Conservation (phyloP, 2,797 vertebrate genomes). For the Pogonophryne albipinna region DNA sequence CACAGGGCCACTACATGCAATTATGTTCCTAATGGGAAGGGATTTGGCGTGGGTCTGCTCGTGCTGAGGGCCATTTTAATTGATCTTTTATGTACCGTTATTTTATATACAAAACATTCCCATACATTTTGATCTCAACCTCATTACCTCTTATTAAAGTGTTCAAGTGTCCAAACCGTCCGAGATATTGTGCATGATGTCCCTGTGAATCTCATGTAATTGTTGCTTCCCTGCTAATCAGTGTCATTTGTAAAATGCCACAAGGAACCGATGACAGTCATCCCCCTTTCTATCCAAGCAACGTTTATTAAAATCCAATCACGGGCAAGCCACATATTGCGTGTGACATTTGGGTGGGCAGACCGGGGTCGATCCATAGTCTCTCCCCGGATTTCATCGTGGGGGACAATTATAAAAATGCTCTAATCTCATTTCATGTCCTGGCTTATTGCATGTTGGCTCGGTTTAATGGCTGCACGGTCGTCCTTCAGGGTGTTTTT, state of each 20-base stretch:
- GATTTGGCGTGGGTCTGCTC: too few relatives aligned
- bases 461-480: slow-evolving; percentile 11
- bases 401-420: slow-evolving; percentile 38
- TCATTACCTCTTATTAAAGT: background rate
- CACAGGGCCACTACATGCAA: too few relatives aligned
- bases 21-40: too few relatives aligned
- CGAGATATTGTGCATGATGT: background rate
- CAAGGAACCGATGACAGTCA: slow-evolving; percentile 36
- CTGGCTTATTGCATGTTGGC: slow-evolving; percentile 20
- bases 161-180: background rate
- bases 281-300: slow-evolving; percentile 9
- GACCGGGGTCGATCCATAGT: slow-evolving; percentile 26
- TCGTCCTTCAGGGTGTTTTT: slow-evolving; percentile 36
- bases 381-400: slow-evolving; percentile 33
- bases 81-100: background rate
- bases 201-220: slow-evolving; percentile 9
- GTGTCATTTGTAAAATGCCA: slow-evolving; percentile 54
- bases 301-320: slow-evolving; percentile 62
- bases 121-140: background rate
- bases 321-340: slow-evolving; percentile 31
- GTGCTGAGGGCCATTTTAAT: too few relatives aligned
- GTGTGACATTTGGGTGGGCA: slow-evolving; percentile 54
- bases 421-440: slow-evolving; percentile 47
- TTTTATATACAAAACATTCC: background rate
- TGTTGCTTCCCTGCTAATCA: slow-evolving; percentile 29